phyloP scores from a whole-genome alignment of 2,113 vertebrate species.

The Dicrurus megarhynchus region DNA sequence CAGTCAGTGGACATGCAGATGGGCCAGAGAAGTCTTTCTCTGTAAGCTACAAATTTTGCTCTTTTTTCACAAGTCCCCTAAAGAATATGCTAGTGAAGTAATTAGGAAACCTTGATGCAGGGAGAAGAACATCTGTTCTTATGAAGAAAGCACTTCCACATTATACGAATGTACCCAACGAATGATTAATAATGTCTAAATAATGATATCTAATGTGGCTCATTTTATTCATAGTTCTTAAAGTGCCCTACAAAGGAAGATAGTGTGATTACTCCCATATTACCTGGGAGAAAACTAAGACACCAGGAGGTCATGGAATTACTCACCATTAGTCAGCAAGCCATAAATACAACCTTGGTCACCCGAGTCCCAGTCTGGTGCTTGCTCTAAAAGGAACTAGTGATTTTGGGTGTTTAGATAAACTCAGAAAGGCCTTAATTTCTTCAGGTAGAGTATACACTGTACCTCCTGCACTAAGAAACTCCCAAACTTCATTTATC shows the following conservation, averaged over 20 bases:
- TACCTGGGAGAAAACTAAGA: constrained; percentile 39
- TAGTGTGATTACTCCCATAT: background rate
- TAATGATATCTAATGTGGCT: background rate
- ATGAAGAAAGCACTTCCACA: background rate
- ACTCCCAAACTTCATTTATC: background rate
- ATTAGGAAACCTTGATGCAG: background rate
- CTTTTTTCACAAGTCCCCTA: background rate
- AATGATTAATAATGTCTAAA: background rate
- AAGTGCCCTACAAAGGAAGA: background rate
- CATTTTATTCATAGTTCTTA: background rate
- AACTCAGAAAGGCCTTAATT: background rate
- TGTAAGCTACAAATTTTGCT: background rate
- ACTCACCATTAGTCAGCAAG: background rate
- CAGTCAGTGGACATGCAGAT: background rate
- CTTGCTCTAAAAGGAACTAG: background rate
- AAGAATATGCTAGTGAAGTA: background rate
- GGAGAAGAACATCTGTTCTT: background rate
- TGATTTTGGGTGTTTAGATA: background rate
- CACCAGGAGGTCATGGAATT: background rate
- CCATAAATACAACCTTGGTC: background rate
- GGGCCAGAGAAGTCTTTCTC: background rate
- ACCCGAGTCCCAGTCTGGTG: background rate
- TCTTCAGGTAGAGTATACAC: background rate
- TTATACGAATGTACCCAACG: background rate
- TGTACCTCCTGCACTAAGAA: background rate